These are phyloP conservation scores for Hipposideros larvatus DNA, from an alignment of 2,797 vertebrate genomes.

Conservation along the genomic window DNA sequence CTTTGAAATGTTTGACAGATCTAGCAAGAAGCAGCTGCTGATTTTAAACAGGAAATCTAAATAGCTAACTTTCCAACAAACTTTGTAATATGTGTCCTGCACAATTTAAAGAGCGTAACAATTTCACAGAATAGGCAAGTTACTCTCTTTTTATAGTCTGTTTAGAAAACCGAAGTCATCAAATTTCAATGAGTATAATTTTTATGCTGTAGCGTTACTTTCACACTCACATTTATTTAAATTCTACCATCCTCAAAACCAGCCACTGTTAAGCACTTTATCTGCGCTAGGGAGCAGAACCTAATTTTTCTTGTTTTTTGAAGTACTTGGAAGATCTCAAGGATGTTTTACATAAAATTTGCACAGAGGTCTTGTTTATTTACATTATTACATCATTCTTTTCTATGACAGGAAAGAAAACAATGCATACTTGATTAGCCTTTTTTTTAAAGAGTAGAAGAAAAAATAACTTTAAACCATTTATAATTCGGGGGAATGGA, in stretches of 20 bases:
- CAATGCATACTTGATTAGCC: neutral
- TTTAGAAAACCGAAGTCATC: neutral
- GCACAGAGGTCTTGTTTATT: conserved; percentile 63
- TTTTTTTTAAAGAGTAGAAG: conserved; percentile 55
- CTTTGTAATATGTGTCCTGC: neutral
- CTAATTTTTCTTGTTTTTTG: conserved; percentile 63
- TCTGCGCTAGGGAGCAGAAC: conserved; percentile 70
- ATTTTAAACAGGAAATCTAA: conserved; percentile 64
- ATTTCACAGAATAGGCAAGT: neutral
- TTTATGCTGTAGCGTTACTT: neutral
- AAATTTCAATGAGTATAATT: neutral
- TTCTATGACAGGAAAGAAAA: conserved; percentile 17
- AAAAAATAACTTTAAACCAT: conserved; percentile 25
- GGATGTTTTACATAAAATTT: conserved; percentile 68
- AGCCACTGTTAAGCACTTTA: conserved; percentile 40
- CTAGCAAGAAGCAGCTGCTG: conserved; percentile 53
- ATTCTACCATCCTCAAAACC: conserved; percentile 70
- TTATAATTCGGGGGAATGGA: neutral
- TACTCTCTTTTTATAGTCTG: neutral
- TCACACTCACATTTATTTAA: conserved; percentile 61
- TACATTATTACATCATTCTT: conserved; percentile 53
- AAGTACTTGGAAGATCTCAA: conserved; percentile 75
- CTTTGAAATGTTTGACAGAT: conserved; percentile 24
- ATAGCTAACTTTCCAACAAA: conserved; percentile 35
- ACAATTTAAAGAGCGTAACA: neutral